Conservation (phyloP, 2,113 vertebrate species). For the Erythrolamprus reginae region DNA sequence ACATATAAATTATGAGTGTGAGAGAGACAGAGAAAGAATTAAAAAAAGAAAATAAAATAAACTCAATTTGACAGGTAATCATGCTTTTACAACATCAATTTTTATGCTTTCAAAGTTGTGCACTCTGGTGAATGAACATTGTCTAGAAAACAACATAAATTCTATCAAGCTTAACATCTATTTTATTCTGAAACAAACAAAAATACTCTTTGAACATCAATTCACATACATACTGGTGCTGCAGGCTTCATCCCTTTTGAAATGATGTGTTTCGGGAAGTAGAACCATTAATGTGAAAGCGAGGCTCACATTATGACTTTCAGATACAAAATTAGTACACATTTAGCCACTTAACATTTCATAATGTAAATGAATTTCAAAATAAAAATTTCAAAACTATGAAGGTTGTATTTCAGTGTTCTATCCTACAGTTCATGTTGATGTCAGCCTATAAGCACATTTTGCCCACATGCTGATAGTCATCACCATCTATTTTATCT, state of each 20-base stretch:
- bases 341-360: neutral
- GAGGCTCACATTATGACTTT: neutral
- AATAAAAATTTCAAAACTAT: neutral
- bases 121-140: slow-evolving; percentile 18
- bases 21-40: neutral
- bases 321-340: neutral
- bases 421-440: neutral
- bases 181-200: neutral
- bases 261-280: neutral
- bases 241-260: neutral
- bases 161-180: slow-evolving; percentile 22
- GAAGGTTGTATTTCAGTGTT: neutral
- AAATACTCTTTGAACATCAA: neutral
- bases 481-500: neutral
- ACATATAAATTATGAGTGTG: neutral
- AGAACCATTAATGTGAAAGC: neutral
- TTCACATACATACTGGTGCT: neutral
- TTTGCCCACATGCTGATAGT: neutral
- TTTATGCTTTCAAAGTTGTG: neutral
- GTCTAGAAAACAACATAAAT: slow-evolving; percentile 18
- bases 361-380: neutral
- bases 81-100: neutral
- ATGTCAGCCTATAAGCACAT: neutral
- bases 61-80: slow-evolving; percentile 3
- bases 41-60: neutral